These are phyloP conservation scores for Tinamus major DNA, from an alignment of 2,797 vertebrate species.

Conservation along the genomic window DNA sequence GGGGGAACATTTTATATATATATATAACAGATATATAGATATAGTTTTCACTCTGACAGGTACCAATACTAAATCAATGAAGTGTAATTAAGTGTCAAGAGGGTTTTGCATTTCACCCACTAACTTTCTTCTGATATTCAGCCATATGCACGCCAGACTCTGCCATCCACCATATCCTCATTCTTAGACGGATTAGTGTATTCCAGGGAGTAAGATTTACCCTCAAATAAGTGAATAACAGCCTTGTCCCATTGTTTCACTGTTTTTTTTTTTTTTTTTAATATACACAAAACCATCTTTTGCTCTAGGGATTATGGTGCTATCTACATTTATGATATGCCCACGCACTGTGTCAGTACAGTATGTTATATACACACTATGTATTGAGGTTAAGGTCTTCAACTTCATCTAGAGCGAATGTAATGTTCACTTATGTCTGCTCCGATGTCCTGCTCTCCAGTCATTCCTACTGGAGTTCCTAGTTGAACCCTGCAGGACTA, in stretches of 20 bases:
- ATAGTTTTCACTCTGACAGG: neutral
- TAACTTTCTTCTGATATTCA: neutral
- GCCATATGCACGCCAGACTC: too few relatives aligned
- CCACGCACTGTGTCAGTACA: accelerated
- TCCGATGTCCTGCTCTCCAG: neutral
- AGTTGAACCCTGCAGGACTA: neutral
- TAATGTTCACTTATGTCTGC: neutral
- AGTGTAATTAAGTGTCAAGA: neutral
- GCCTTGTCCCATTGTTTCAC: neutral
- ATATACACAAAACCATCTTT: neutral
- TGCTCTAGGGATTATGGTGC: accelerated
- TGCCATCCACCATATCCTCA: neutral
- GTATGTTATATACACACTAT: accelerated
- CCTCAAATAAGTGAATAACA: neutral
- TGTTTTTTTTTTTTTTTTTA: neutral
- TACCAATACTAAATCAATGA: neutral
- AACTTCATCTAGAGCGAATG: accelerated
- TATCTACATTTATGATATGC: accelerated
- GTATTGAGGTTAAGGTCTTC: neutral
- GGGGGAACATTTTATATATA: neutral
- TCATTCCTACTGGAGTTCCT: neutral
- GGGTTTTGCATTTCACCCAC: neutral
- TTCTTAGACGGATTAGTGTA: neutral
- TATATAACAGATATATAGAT: too few relatives aligned
- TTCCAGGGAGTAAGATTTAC: neutral